Base-by-base conservation (phyloP, 2,113 vertebrate genomes). In the Neolamprologus caudopunctatus region DNA sequence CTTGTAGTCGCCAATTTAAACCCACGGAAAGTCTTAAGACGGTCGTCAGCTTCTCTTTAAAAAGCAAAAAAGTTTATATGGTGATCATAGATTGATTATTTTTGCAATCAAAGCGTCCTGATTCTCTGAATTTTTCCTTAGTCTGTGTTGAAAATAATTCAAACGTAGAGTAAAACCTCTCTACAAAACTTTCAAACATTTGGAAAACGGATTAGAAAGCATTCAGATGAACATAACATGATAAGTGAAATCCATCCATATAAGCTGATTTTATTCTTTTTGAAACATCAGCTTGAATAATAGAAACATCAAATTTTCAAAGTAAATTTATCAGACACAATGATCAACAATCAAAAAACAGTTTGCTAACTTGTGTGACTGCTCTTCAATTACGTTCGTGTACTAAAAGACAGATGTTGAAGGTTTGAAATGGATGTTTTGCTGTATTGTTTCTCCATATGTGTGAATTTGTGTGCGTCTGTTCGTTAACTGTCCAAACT, bases 11-110 rank as follows among this genome's bases (percentile, higher is more conserved):
- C 31, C 19, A 54, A 71, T n/a, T 81, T 79, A 89, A 91, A 88
- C 78, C 42, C 12, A 10, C 16, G 42, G 19, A 91, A 95, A 93
- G 90, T 95, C 61, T 93, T 86, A 88, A 94, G 93, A 68, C 91
- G 92, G 92, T 92, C 37, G 92, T 92, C 37, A 73, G 42, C 85
- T 83, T 91, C 3, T 51, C 21, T 33, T 42, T 51, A 12, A 42
- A 50, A 81, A 63, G 66, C 16, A 79, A 50, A 81, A 82, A 80
- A 26, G 19, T 37, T 5, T 28, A 26, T 13, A 63, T 16, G 6
- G 8, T 75, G 42, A 63, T 91, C 5, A 5, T 42, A 57, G 66
- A 28, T 81, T 1, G 33, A 51, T 54, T 54, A 7, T 83, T 88
- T 68, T 63, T 47, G n/a, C 11, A 50, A 42, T 33, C 79, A 90